Conservation (phyloP, 2,888 invertebrate species). For the Julus scandinavius region DNA sequence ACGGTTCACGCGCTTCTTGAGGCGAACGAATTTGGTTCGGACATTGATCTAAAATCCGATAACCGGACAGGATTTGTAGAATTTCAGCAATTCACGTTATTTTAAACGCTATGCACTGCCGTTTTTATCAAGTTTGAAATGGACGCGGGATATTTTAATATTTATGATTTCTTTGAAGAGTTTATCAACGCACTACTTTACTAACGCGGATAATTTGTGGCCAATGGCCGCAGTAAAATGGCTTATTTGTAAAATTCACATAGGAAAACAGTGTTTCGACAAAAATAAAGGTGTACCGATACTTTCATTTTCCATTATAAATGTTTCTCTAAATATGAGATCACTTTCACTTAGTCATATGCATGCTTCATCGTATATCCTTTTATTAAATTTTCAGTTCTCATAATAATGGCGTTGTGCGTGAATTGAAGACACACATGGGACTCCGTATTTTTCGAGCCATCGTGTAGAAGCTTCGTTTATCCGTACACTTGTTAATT, state of each 20-base stretch:
- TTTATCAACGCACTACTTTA: not conserved
- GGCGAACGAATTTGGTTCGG: not conserved
- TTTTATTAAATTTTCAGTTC: not conserved
- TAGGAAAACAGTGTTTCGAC: not conserved
- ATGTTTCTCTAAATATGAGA: not conserved
- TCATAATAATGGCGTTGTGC: not conserved
- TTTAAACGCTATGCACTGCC: not conserved
- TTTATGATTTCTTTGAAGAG: not conserved
- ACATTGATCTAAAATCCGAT: not conserved
- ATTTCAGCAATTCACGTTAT: not conserved
- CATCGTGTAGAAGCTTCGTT: not conserved
- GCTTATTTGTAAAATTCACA: not conserved
- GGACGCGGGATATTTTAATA: not conserved
- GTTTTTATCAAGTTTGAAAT: not conserved
- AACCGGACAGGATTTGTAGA: not conserved
- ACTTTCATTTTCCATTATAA: not conserved
- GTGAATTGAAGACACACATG: not conserved
- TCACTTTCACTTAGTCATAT: not conserved
- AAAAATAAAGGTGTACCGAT: not conserved
- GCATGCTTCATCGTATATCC: not conserved
- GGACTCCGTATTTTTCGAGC: not conserved
- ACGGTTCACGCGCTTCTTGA: not conserved
- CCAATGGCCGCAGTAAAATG: not conserved
- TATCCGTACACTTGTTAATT: not conserved
- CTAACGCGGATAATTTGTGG: not conserved